Evolutionary conservation across 2,888 invertebrate genomes (phyloP), one percentile per base, ranked within the genome.

Genomic region (Artemia sinica): DNA sequence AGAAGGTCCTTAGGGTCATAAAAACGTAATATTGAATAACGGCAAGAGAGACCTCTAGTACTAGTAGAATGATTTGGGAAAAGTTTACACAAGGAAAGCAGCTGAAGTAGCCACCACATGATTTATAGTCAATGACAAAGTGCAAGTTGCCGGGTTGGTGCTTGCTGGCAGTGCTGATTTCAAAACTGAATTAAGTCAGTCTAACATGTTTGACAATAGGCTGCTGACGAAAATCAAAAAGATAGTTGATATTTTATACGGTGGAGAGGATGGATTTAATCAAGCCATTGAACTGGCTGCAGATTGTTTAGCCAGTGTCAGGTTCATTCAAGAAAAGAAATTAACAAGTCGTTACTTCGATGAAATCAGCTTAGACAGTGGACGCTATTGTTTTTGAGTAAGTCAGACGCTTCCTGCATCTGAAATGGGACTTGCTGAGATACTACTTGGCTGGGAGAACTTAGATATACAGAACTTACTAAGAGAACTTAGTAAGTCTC

Each of bases 281-380:
- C 98, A 98, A 79, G 98, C 98, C 72, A 98, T 98, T 75, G 98
- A 99, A 82, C 81, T 99, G 75, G 94, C 98, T 0, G 94, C 97
- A 0, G 98, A 99, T 82, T 92, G 96, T 14, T 81, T 99, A 74
- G 93, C 95, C 77, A 97, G 98, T 79, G 98, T 99, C 71, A 99
- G 98, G 82, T 99, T 99, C 77, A 97, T 99, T 75, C 98, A 99
- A 80, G 98, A 98, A 81, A 99, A 99, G 83, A 98, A 98, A 82
- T 85, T 98, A 71, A 99, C 72, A 81, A 81, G 82, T 72, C 80
- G 82, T 71, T 86, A 86, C 75, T 86, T 86, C 77, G 86, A 86
- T 77, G 86, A 86, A 78, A 86, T 86, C 75, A 84, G 84, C 71
- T 87, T 97, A 85, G 98, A 99, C 79, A 97, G 97, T 5, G 97